Evolutionary conservation across 1,140 invertebrate species (phyloP), one percentile per base, ranked within the genome.

Genomic region (Orussus abietinus): DNA sequence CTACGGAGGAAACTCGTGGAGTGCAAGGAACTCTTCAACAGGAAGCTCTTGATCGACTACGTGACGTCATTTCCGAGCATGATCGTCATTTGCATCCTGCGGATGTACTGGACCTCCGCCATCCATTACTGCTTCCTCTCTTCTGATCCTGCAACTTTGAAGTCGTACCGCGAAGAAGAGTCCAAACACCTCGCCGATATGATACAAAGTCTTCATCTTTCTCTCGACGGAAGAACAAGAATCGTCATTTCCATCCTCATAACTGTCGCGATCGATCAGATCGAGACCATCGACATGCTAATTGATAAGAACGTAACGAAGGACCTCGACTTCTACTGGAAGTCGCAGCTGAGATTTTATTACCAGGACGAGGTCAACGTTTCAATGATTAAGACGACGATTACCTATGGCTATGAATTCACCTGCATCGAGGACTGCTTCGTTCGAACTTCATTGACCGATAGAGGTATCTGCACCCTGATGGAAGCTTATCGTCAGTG

Each of bases 391-490:
- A 85, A 72, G 88, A 90, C 62, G 66, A 80, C 14, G 85, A 90
- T 75, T 84, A 87, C 75, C 68, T 81, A 59, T 47, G 80, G 78
- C 4, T 93, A 92, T 62, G 92, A 95, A 69, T 95, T 92, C 63
- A 69, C 90, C 3, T 89, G 87, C 6, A 87, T 53, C 87, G 85
- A 2, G 86, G 90, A 53, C 68, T 86, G 30, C 72, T n/a, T 93
- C 7, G 85, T 91, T 37, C 90, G 90, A 38, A 96, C 91, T 3
- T 88, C 90, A 2, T 71, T 95, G 4, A 96, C 92, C 9, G 91
- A 95, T 68, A 82, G 89, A 50, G 91, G 66, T 92, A 94, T 69
- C 92, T n/a, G 92, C 36, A 91, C 88, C 1, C 66, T 94, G 15
- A 85, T 91, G 5, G 90, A 95, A 73, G 89, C 90, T 10, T 57